Evolutionary conservation across 2,797 vertebrate genomes (phyloP), one percentile per base, ranked within the genome.

Genomic region (Phalloptychus januarius): DNA sequence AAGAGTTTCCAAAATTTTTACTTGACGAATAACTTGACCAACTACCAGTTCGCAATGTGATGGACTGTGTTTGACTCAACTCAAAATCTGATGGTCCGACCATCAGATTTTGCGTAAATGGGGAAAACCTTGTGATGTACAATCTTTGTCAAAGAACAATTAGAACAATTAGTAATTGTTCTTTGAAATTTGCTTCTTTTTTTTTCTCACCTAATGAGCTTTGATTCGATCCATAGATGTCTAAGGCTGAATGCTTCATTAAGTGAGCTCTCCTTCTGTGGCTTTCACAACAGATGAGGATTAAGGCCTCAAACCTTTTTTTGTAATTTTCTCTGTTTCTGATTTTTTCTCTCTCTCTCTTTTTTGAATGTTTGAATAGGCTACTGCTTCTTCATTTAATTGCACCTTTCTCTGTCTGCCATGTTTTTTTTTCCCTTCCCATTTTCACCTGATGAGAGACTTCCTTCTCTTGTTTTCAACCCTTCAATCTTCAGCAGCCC

Each of bases 211-310:
- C 31, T 79, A 80, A 84, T 77, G 72, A 81, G 45, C 61, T 80
- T 13, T 54, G 50, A 81, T 71, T 48, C 72, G 77, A 91, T 91
- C 85, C 83, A 91, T 86, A 80, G 74, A 74, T 38, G 38, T 10
- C 54, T 52, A 71, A 74, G 56, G 61, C 69, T 80, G 82, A 89
- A 86, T 80, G 82, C 75, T 83, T 79, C 75, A 72, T 83, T 83
- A 71, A 81, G 73, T 44, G 73, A 81, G 50, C 69, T 81, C 72
- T 78, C 50, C 71, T 83, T 73, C 79, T 71, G 52, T 10, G 33
- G 23, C 72, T 63, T 82, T 84, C 44, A 83, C 40, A 86, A 46
- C 70, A 20, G 65, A 73, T 13, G 18, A 83, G 71, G 3, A 15
- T 33, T 46, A 28, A 74, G 44, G 54, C 74, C 31, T 11, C 7